phyloP scores from a whole-genome alignment of 2,113 vertebrate species.

The Plotosus lineatus region DNA sequence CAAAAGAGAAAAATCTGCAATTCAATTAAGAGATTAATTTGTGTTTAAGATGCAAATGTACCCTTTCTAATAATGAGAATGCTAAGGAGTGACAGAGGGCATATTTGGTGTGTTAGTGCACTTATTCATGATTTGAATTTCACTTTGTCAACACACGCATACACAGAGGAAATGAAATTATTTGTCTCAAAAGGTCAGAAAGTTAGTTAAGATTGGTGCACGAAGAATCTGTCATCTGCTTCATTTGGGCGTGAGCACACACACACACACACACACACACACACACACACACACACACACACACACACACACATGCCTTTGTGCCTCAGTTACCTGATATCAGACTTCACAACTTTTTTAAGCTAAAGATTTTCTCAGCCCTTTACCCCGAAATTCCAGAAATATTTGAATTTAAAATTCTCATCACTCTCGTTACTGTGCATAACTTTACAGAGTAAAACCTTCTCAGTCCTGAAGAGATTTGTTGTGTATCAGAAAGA shows the following conservation, averaged over 20 bases:
- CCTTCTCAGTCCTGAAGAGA: not conserved
- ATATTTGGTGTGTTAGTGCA: conserved; percentile 38
- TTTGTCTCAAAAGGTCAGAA: conserved; percentile 56
- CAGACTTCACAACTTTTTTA: not conserved
- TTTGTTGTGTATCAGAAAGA: not conserved
- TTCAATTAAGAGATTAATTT: conserved; percentile 60
- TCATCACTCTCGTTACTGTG: not conserved
- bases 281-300: no score
- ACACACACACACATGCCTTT: not conserved
- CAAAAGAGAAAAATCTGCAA: conserved; percentile 50
- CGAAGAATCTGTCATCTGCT: not conserved
- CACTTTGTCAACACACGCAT: conserved; percentile 43
- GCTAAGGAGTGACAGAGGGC: conserved; percentile 48
- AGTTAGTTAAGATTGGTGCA: not conserved
- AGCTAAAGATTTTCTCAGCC: no score
- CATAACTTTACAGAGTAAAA: not conserved
- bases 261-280: not conserved
- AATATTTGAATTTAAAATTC: not conserved
- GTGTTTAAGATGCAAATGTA: conserved; percentile 61
- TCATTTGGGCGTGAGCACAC: not conserved
- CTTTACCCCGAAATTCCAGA: not conserved
- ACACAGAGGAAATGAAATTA: conserved; percentile 46
- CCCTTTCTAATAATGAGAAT: conserved; percentile 58
- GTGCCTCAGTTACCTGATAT: not conserved
- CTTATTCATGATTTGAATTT: conserved; percentile 48